Base-by-base conservation (phyloP, 1,140 invertebrate species). In the Aricia agestis region DNA sequence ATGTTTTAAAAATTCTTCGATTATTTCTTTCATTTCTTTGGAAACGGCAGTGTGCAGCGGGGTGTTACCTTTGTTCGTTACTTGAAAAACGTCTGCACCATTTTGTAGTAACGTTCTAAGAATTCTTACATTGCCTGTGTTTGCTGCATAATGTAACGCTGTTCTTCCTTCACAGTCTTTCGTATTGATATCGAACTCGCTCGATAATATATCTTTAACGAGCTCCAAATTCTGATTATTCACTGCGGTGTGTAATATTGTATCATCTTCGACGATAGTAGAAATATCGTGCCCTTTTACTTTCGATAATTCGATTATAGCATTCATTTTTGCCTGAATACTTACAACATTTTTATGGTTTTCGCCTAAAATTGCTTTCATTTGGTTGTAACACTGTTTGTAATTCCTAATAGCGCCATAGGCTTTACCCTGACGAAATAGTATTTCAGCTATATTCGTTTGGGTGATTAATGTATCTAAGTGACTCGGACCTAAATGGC, bases 41-140 rank as follows among this genome's bases (percentile, higher is more conserved):
- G 59, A 63, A 11, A 18, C 19, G 18, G 59, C 59, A 63, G 19
- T 63, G 18, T 63, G 59, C 18, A 63, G 19, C 19, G 59, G 17
- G 19, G 59, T 63, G 10, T 63, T 63, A 9, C 59, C 59, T 19
- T 63, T 63, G 18, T 19, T 63, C 17, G 59, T 9, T 11, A 63
- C 59, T 63, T 63, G 59, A 3, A 19, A 63, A 63, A 63, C 11
- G 10, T 63, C 17, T 63, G 59, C 59, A 25, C 59, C 59, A 25
- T 58, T 71, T 13, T 67, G 42, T 63, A 71, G 66, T 67, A 71
- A 7, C 45, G 63, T 61, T 58, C 17, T 67, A 58, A 58, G 9
- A 58, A 68, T 19, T 32, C 45, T 13, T 31, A 66, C 18, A 19
- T 69, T 68, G 31, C 11, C 31, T 0, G n/a, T 61, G n/a, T 41